phyloP scores from a whole-genome alignment of 2,888 invertebrate species.

The Apodemia zela region DNA sequence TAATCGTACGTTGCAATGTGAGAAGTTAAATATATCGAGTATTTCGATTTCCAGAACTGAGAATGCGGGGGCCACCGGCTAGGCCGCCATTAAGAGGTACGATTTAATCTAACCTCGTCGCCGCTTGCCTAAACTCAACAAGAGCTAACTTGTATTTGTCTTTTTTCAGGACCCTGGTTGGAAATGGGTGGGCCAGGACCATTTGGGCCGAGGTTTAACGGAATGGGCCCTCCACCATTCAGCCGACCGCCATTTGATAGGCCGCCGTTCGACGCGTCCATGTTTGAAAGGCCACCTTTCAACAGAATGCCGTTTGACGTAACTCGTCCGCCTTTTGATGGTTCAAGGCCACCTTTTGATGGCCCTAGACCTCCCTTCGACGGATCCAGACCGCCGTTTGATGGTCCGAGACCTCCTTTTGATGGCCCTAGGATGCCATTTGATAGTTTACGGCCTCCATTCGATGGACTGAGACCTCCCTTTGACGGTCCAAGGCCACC shows the following conservation, averaged over 20 bases:
- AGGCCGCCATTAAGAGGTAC: slow-evolving; percentile 65
- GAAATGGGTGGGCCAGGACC: slow-evolving; percentile 54
- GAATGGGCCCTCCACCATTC: slow-evolving; percentile 58
- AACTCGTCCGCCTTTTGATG: slow-evolving; percentile 53
- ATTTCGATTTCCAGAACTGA: slow-evolving; percentile 67
- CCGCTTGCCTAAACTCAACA: neutral
- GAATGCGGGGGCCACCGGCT: slow-evolving; percentile 67
- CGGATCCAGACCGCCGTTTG: slow-evolving; percentile 41
- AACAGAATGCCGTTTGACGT: slow-evolving; percentile 53
- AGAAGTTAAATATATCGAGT: slow-evolving; percentile 14
- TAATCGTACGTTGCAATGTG: neutral
- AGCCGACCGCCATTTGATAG: slow-evolving; percentile 48
- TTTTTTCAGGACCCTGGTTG: slow-evolving; percentile 68
- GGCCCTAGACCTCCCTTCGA: slow-evolving; percentile 46
- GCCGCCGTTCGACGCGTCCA: slow-evolving; percentile 53
- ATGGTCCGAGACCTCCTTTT: slow-evolving; percentile 39
- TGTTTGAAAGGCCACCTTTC: slow-evolving; percentile 51
- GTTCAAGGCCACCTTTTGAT: slow-evolving; percentile 45
- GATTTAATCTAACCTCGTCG: slow-evolving; percentile 28
- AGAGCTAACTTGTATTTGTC: slow-evolving; percentile 18
- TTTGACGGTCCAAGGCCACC: slow-evolving; percentile 50
- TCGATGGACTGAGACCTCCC: slow-evolving; percentile 45
- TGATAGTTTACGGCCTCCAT: slow-evolving; percentile 47
- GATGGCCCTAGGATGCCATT: slow-evolving; percentile 35
- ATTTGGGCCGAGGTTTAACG: slow-evolving; percentile 67